Percentiles rank a stretch among this genome's conserved stretches.
Conservation (phyloP, 2,888 invertebrate species). For the Invenusta paracnida region DNA sequence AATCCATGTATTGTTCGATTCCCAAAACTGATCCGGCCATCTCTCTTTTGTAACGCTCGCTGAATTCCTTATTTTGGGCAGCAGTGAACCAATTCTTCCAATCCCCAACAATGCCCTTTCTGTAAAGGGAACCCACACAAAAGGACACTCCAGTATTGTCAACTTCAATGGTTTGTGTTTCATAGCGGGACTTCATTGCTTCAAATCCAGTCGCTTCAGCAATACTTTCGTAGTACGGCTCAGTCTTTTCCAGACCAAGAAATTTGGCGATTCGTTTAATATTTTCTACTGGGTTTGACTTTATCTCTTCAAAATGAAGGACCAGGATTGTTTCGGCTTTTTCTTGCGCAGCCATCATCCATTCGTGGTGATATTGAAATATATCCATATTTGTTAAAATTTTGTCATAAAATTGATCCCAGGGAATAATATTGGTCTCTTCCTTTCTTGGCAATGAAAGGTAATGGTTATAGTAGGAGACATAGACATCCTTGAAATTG, state of each 20-base stretch:
- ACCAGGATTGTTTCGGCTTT: background rate
- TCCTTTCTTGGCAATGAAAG: background rate
- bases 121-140: background rate
- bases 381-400: background rate
- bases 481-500: conserved; percentile 5
- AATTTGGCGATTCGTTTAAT: background rate
- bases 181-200: background rate
- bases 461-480: background rate
- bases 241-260: background rate
- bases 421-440: background rate
- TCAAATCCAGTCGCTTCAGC: background rate
- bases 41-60: background rate
- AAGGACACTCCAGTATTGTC: background rate
- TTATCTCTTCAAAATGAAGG: background rate
- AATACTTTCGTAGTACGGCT: background rate
- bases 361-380: background rate
- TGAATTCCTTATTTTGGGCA: background rate
- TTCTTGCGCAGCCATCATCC: background rate
- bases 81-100: background rate
- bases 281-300: background rate
- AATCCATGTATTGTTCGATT: background rate
- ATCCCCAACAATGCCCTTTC: background rate
- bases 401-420: background rate
- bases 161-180: background rate
- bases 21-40: background rate